Evolutionary conservation across 2,797 vertebrate species (phyloP).

Genomic region (Sebastes matsubarae): DNA sequence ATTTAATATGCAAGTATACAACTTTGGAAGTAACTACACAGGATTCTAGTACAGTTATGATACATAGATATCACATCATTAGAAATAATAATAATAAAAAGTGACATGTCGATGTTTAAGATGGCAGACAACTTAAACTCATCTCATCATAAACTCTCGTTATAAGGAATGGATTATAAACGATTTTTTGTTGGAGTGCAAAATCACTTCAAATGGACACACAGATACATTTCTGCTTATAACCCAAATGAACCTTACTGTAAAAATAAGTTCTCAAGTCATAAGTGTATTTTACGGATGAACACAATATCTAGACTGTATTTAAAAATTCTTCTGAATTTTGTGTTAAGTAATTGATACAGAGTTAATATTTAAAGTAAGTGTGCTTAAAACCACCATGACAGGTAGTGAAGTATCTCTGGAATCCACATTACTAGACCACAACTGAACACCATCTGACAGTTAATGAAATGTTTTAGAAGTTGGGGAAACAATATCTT

Average conservation of each 20-base stretch:
- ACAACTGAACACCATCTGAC: slow-evolving; percentile 30
- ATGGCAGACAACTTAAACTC: slow-evolving; percentile 23
- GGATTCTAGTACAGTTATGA: slow-evolving; percentile 65
- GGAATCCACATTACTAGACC: slow-evolving; percentile 48
- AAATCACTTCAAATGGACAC: slow-evolving; percentile 52
- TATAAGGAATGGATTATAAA: slow-evolving; percentile 68
- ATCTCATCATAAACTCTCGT: slow-evolving; percentile 33
- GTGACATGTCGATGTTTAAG: slow-evolving; percentile 39
- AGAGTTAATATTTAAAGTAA: slow-evolving; percentile 55
- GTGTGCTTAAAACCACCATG: slow-evolving; percentile 71
- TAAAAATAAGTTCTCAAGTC: slow-evolving; percentile 10
- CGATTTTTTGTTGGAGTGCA: slow-evolving; percentile 51
- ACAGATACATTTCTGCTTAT: slow-evolving; percentile 22
- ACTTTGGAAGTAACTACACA: slow-evolving; percentile 63
- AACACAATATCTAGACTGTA: slow-evolving; percentile 40
- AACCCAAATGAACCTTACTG: slow-evolving; percentile 24
- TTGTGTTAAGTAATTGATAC: slow-evolving; percentile 43
- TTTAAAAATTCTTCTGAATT: slow-evolving; percentile 47
- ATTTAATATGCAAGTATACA: slow-evolving; percentile 65
- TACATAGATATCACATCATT: slow-evolving; percentile 60
- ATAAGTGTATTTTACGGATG: slow-evolving; percentile 19
- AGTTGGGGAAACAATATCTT: neutral
- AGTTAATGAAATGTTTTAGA: slow-evolving; percentile 52
- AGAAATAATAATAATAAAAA: slow-evolving; percentile 37
- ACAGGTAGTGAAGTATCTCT: slow-evolving; percentile 54